Conservation (phyloP, 2,888 invertebrate species). For the Calliphora vomitoria region DNA sequence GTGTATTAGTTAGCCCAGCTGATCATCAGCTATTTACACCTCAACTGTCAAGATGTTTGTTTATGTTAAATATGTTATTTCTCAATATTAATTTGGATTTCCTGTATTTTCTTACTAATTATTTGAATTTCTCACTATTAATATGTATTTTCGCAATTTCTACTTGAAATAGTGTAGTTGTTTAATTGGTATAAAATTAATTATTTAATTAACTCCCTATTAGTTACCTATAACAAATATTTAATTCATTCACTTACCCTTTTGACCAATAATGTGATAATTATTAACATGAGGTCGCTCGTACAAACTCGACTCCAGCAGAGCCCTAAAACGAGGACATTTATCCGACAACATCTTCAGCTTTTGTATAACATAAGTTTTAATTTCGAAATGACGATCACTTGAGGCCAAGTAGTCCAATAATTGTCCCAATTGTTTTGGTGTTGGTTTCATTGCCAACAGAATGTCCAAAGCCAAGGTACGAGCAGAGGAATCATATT, state of each 20-base stretch:
- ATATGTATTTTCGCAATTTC: too few species aligned
- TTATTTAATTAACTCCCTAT: too few species aligned
- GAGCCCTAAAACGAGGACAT: constrained; percentile 84
- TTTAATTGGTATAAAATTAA: too few species aligned
- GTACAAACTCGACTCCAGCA: constrained; percentile 84
- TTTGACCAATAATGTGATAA: constrained; percentile 89
- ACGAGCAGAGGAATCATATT: constrained; percentile 89
- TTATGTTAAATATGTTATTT: too few species aligned
- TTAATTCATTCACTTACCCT: constrained; percentile 83
- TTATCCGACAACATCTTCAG: constrained; percentile 87
- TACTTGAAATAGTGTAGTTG: too few species aligned
- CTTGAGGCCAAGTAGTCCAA: constrained; percentile 85
- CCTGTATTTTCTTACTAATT: too few species aligned
- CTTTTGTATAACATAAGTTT: constrained; percentile 88
- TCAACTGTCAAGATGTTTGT: too few species aligned
- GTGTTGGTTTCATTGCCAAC: constrained; percentile 86
- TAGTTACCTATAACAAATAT: too few species aligned
- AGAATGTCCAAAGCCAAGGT: constrained; percentile 90
- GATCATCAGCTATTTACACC: too few species aligned
- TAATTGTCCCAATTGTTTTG: constrained; percentile 86
- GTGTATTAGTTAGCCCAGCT: too few species aligned
- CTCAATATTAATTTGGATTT: too few species aligned
- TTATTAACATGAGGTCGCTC: constrained; percentile 86
- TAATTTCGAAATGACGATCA: constrained; percentile 88
- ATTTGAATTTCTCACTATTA: too few species aligned